phyloP scores from a whole-genome alignment of 2,888 invertebrate genomes.

The Nymphalis c-album region DNA sequence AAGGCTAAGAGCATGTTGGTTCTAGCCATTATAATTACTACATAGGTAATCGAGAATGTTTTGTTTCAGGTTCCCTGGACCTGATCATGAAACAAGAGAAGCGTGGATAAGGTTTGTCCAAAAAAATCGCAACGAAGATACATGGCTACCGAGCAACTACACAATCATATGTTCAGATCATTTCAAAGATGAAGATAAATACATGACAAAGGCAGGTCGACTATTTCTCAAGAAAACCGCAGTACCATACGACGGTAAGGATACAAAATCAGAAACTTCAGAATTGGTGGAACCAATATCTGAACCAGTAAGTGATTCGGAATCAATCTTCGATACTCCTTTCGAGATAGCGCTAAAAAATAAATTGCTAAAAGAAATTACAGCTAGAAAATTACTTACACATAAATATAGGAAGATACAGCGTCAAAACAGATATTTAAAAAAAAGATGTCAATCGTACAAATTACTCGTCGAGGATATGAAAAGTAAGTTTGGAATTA shows the following conservation, averaged over 20 bases:
- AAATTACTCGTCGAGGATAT: not conserved
- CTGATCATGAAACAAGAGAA: not conserved
- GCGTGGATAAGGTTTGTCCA: not conserved
- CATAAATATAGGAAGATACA: not conserved
- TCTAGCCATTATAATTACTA: too few species aligned
- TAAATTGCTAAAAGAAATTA: not conserved
- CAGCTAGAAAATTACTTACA: slow-evolving; percentile 1
- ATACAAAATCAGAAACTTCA: too few species aligned
- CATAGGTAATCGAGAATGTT: not conserved
- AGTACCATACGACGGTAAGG: too few species aligned
- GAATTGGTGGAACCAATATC: not conserved
- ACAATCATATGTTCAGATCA: not conserved
- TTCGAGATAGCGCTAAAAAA: not conserved
- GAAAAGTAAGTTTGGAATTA: not conserved
- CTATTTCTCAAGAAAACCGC: too few species aligned
- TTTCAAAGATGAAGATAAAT: not conserved
- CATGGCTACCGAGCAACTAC: not conserved
- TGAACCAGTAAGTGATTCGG: not conserved
- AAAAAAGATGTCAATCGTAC: slow-evolving; percentile 1
- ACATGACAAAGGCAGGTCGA: too few species aligned
- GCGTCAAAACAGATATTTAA: not conserved
- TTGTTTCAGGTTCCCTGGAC: not conserved
- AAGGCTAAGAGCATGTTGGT: too few species aligned
- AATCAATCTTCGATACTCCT: slow-evolving; percentile 1
- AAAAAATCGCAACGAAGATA: not conserved